Evolutionary conservation across 2,888 invertebrate species (phyloP), one percentile per base, ranked within the genome.

Genomic region (Eumacrocentrus americanus): DNA sequence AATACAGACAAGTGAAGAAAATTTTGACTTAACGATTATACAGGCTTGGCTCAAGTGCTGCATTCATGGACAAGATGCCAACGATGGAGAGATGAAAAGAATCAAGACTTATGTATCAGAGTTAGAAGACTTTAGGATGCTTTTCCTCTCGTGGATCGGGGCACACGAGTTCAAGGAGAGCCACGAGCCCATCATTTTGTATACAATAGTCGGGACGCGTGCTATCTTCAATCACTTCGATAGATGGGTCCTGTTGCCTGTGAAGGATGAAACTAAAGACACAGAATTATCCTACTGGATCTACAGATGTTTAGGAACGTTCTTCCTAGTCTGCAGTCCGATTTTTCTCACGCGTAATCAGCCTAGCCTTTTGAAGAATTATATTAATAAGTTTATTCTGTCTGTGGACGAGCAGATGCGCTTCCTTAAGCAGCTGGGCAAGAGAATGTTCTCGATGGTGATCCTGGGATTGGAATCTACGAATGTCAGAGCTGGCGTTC

Each of bases 1-100:
- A n/a, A n/a, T n/a, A n/a, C n/a, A n/a, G n/a, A n/a, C n/a, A n/a
- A n/a, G n/a, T n/a, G n/a, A n/a, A 71, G 63, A 64, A 35, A 73
- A 75, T 60, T 78, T 79, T 16, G 71, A 80, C 58, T 63, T 66
- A 6, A 64, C 71, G 34, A 53, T 77, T 2, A 71, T 80, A 44
- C 80, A 80, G 78, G 73, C 73, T 14, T 81, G 80, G 80, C 63
- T 80, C 50, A 77, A 78, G 55, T 75, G 78, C 54, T 76, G 71
- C 34, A 69, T 81, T 34, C 64, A 79, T 38, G 69, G 68, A 12
- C 63, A 65, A 23, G 71, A 73, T 34, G 46, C 61, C 5, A 67
- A 65, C n/a, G 67, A 67, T 18, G 61, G 58, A 11, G 73, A 76
- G 23, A 69, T 69, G 12, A 67, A 64, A 47, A 61, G 59, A 20